These are phyloP conservation scores for Microctonus aethiopoides DNA, from an alignment of 2,888 invertebrate genomes.

Conservation along the genomic window DNA sequence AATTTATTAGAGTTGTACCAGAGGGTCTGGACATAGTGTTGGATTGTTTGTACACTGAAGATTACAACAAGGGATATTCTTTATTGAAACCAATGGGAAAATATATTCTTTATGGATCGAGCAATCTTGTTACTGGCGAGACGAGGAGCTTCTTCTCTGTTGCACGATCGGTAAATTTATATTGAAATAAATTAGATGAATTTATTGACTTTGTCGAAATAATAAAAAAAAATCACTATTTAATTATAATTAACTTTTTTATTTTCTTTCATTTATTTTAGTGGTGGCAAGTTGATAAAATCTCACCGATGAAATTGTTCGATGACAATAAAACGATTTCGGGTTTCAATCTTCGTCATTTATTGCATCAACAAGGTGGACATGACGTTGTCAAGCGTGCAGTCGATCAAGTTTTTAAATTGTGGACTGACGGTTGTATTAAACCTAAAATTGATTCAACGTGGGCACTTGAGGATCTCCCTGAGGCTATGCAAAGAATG, in stretches of 20 bases:
- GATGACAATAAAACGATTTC: conserved; percentile 88
- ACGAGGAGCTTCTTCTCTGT: conserved; percentile 92
- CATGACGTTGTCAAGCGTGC: conserved; percentile 78
- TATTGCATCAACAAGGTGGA: conserved; percentile 83
- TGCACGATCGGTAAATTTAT: conserved; percentile 83
- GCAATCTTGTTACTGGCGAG: conserved; percentile 90
- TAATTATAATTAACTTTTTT: neutral
- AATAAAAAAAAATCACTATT: neutral
- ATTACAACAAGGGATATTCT: conserved; percentile 85
- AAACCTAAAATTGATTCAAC: conserved; percentile 86
- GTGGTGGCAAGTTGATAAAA: conserved; percentile 96
- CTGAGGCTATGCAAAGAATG: conserved; percentile 93
- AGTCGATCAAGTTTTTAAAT: conserved; percentile 78
- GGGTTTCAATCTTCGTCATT: conserved; percentile 85
- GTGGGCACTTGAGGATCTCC: conserved; percentile 89
- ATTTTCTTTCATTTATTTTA: conserved; percentile 59
- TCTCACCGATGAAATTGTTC: conserved; percentile 87
- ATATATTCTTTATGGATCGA: conserved; percentile 88
- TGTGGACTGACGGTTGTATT: conserved; percentile 84
- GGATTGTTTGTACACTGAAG: conserved; percentile 90
- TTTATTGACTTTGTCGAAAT: conserved; percentile 11
- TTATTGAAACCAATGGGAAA: conserved; percentile 89
- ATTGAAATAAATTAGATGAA: conserved; percentile 27
- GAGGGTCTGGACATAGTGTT: conserved; percentile 88
- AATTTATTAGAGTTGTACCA: conserved; percentile 71